phyloP scores from a whole-genome alignment of 2,113 vertebrate species.

The Alethe diademata region DNA sequence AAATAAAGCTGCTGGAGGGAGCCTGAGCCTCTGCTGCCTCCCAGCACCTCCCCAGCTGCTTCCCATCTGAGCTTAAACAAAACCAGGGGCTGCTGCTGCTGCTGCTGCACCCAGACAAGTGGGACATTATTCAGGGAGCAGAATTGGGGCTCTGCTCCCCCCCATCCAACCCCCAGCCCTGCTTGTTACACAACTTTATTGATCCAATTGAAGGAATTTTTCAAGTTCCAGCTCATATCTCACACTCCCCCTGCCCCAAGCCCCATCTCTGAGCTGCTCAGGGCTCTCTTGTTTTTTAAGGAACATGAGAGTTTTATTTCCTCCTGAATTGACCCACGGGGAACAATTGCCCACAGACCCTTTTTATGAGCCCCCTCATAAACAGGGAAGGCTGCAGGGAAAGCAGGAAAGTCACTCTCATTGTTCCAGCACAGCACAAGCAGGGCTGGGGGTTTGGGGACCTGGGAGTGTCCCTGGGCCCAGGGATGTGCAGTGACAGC shows the following conservation, averaged over 20 bases:
- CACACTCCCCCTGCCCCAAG: background rate
- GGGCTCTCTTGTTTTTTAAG: background rate
- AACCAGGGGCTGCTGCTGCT: slow-evolving; percentile 17
- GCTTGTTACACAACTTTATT: background rate
- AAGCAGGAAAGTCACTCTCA: slow-evolving; percentile 26
- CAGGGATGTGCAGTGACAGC: background rate
- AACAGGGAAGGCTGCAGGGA: slow-evolving; percentile 71
- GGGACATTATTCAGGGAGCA: slow-evolving; percentile 38
- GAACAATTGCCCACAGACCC: slow-evolving; percentile 75
- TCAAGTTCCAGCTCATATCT: background rate
- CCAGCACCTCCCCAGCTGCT: slow-evolving; percentile 59
- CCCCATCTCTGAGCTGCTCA: background rate
- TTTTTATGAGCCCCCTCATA: slow-evolving; percentile 74
- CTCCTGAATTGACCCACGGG: slow-evolving; percentile 62
- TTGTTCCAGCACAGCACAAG: background rate
- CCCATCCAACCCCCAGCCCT: background rate
- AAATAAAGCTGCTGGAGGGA: background rate
- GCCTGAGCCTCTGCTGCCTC: background rate
- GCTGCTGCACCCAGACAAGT: slow-evolving; percentile 26
- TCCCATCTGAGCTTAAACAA: slow-evolving; percentile 38
- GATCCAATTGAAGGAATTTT: background rate
- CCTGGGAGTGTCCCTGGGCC: accelerated
- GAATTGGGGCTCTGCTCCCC: background rate
- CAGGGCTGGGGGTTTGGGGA: background rate
- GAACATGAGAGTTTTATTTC: slow-evolving; percentile 62